Evolutionary conservation across 1,140 invertebrate genomes (phyloP).

Genomic region (Cydia splendana): DNA sequence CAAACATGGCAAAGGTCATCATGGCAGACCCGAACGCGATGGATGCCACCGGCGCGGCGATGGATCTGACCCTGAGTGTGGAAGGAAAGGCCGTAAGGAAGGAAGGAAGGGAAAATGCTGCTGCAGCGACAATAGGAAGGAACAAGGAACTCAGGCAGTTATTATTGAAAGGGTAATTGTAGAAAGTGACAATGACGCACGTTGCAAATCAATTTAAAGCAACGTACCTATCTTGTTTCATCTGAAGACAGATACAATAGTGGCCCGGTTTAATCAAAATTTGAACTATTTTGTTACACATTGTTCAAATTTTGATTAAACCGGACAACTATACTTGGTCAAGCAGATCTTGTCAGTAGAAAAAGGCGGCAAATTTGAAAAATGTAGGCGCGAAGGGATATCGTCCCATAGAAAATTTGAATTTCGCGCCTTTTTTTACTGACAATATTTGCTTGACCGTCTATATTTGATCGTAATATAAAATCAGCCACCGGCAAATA

Average conservation of each 20-base stretch:
- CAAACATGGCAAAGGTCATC: neutral
- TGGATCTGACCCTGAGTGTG: neutral
- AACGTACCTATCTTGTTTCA: neutral
- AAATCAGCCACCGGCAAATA: no score
- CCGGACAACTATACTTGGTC: no score
- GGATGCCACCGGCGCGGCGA: neutral
- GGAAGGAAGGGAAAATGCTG: conserved; percentile 10
- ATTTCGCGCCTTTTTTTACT: no score
- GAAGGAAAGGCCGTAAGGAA: conserved; percentile 2
- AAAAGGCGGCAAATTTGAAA: no score
- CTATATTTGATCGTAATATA: no score
- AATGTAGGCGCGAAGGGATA: no score
- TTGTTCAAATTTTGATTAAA: neutral
- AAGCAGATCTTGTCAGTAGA: no score
- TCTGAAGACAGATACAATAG: no score
- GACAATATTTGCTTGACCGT: no score
- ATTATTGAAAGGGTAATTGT: conserved; percentile 18
- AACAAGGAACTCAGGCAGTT: neutral
- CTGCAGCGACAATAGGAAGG: neutral
- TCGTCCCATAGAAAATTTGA: no score
- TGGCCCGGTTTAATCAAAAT: no score
- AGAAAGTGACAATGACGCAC: conserved; percentile 7
- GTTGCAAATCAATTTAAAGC: conserved; percentile 23
- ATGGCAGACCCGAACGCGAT: neutral
- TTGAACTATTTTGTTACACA: neutral